Conservation (phyloP, 2,888 invertebrate genomes). For the Latrodectus hesperus region DNA sequence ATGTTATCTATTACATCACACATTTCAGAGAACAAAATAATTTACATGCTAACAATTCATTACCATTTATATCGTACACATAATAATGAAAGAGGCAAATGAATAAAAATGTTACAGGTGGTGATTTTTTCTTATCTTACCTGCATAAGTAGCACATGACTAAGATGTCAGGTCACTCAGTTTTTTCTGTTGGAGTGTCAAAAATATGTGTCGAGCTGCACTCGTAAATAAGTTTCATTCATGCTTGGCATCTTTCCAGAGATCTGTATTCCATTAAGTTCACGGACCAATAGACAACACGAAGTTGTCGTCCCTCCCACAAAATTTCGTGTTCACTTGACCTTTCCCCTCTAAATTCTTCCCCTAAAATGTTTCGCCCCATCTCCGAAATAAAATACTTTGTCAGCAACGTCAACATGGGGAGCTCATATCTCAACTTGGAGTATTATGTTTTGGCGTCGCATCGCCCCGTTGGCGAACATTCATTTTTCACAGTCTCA, state of each 20-base stretch:
- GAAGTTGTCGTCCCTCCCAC: constrained; percentile 39
- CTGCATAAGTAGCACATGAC: constrained; percentile 47
- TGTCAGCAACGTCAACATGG: constrained; percentile 66
- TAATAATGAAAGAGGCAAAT: too few species aligned
- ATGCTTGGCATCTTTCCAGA: constrained; percentile 52
- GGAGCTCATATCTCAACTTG: constrained; percentile 51
- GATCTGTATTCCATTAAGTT: constrained; percentile 50
- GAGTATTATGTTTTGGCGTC: constrained; percentile 28
- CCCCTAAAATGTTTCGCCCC: constrained; percentile 68
- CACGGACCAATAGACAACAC: constrained; percentile 61
- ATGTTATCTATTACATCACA: too few species aligned
- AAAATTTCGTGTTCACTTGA: constrained; percentile 61
- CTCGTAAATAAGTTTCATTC: constrained; percentile 56
- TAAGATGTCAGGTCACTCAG: constrained; percentile 40
- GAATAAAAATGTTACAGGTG: too few species aligned
- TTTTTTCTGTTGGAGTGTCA: constrained; percentile 28
- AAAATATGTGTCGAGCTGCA: constrained; percentile 50
- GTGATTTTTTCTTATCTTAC: constrained; percentile 39
- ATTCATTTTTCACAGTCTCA: too few species aligned
- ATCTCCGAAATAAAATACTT: constrained; percentile 62
- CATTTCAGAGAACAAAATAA: too few species aligned
- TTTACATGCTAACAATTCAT: too few species aligned
- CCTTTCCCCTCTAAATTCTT: constrained; percentile 64
- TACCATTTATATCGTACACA: too few species aligned
- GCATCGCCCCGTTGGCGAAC: constrained; percentile 20